These are phyloP conservation scores for Deroplatys truncata DNA, from an alignment of 2,888 invertebrate species.

Conservation along the genomic window DNA sequence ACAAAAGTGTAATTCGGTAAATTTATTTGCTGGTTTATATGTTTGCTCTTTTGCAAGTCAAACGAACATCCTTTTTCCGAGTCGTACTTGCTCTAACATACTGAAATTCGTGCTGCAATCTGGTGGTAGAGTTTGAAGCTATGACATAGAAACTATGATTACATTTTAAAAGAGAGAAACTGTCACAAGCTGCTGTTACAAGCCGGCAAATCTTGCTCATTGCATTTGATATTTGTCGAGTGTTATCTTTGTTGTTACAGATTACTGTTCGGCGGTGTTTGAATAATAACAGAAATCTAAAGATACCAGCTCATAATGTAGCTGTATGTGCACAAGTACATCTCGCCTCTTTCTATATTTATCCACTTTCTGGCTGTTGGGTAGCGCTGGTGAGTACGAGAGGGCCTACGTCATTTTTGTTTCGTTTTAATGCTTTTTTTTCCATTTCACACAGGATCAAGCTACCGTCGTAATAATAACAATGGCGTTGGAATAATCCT, in stretches of 20 bases:
- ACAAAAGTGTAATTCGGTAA: no score
- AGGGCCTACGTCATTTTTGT: neutral
- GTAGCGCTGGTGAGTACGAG: neutral
- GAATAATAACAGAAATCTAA: neutral
- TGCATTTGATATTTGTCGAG: conserved; percentile 7
- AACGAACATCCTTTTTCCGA: no score
- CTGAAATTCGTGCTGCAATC: neutral
- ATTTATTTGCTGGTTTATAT: no score
- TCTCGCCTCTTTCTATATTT: neutral
- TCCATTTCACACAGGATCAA: neutral
- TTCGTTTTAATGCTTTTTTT: neutral
- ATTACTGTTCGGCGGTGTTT: neutral
- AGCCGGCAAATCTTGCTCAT: neutral
- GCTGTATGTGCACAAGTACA: neutral
- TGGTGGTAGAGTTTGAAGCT: neutral
- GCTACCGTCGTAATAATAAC: neutral
- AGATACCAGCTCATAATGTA: conserved; percentile 10
- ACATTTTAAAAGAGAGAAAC: no score
- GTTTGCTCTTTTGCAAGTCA: no score
- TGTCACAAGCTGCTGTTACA: neutral
- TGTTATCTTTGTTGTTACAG: conserved; percentile 10
- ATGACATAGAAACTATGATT: neutral
- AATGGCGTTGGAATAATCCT: neutral
- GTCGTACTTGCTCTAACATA: neutral
- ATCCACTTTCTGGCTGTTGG: neutral